These are phyloP conservation scores for Sylvia borin DNA, from an alignment of 2,797 vertebrate species.

Conservation along the genomic window DNA sequence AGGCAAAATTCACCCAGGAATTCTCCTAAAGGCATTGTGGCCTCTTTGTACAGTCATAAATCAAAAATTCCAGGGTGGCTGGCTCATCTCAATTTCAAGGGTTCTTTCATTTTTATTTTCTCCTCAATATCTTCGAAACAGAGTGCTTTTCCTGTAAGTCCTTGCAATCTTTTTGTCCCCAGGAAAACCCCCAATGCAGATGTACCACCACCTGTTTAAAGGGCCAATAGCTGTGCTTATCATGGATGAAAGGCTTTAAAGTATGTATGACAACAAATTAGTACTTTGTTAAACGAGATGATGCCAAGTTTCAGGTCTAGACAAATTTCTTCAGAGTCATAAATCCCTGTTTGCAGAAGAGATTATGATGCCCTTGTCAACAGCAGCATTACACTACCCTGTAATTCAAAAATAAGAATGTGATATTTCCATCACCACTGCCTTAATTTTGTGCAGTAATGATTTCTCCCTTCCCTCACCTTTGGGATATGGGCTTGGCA, in stretches of 20 bases:
- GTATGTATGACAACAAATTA: neutral
- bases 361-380: constrained; percentile 13
- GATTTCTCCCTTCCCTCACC: neutral
- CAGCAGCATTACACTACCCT: neutral
- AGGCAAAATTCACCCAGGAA: neutral
- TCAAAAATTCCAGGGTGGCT: neutral
- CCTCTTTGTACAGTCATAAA: neutral
- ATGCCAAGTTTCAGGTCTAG: constrained; percentile 26
- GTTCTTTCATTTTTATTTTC: neutral
- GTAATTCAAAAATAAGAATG: constrained; percentile 16
- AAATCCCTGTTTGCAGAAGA: constrained; percentile 15
- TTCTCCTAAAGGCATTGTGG: neutral
- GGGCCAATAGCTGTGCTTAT: neutral
- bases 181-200: neutral
- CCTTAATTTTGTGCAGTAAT: constrained; percentile 44
- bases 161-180: neutral
- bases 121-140: neutral
- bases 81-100: neutral
- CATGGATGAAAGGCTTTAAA: neutral
- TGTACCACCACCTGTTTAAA: neutral
- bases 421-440: neutral
- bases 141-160: neutral
- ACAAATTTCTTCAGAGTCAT: neutral
- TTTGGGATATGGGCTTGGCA: constrained; percentile 6
- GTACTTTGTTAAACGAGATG: neutral